A percentile compares a stretch with the other conserved stretches of the same genome.
Evolutionary conservation across 2,888 invertebrate species (phyloP).

Genomic region (Oligia strigilis): DNA sequence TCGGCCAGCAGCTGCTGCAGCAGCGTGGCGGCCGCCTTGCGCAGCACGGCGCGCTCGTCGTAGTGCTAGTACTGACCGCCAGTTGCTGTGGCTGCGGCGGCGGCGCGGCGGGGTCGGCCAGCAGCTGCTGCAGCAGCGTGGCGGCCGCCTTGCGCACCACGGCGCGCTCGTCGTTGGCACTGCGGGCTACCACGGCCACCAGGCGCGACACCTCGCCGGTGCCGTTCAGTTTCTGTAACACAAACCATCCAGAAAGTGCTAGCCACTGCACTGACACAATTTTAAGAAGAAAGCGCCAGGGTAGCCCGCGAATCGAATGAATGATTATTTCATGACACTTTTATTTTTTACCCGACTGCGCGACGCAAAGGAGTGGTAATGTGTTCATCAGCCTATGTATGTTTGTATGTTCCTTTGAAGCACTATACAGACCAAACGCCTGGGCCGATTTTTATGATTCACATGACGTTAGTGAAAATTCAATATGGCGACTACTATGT

Average conservation of each 20-base stretch:
- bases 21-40: slow-evolving; percentile 80
- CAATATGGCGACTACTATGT: too few species aligned
- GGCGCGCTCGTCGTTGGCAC: slow-evolving; percentile 31
- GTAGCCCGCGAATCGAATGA: background rate
- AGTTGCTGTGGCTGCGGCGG: slow-evolving; percentile 66
- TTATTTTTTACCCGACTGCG: too few species aligned
- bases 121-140: slow-evolving; percentile 77
- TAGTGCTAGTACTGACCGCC: slow-evolving; percentile 63
- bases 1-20: slow-evolving; percentile 75
- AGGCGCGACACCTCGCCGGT: slow-evolving; percentile 75
- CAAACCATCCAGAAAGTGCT: background rate
- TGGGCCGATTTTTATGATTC: too few species aligned
- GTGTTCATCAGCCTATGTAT: too few species aligned
- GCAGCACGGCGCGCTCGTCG: slow-evolving; percentile 69
- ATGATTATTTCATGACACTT: background rate
- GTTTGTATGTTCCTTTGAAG: too few species aligned
- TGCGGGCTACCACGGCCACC: slow-evolving; percentile 78
- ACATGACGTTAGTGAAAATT: too few species aligned
- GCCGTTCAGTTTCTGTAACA: slow-evolving; percentile 68
- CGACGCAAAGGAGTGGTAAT: too few species aligned
- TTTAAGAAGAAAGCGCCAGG: background rate
- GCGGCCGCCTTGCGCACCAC: slow-evolving; percentile 83
- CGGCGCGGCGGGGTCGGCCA: slow-evolving; percentile 59
- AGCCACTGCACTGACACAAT: background rate
- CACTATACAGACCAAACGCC: too few species aligned